Evolutionary conservation across 2,888 invertebrate genomes (phyloP), one percentile per base, ranked within the genome.

Genomic region (Strigamia maritima): DNA sequence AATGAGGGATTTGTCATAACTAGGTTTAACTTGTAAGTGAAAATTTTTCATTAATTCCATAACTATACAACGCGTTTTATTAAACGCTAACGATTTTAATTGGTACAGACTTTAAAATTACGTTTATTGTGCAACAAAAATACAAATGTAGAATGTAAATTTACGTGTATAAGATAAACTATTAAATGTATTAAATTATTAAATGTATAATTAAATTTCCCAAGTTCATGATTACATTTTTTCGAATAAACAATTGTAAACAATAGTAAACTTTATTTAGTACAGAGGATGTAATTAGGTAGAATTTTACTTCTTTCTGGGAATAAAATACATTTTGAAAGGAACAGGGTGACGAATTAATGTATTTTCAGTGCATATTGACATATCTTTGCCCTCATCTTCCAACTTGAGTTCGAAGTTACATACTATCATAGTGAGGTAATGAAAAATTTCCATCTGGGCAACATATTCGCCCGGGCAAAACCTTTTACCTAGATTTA

Each of bases 401-500:
- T 40, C 40, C 6, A 38, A 22, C 19, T 24, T 49, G 44, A 77
- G 19, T 19, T 22, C 22, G 22, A 77, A 77, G 22, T 77, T 77
- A 14, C 4, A 22, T 4, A 77, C n/a, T 3, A 77, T 24, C 14
- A 12, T 16, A 2, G 24, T 40, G 28, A 77, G 19, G 22, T 77
- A 44, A 16, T 28, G 14, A 28, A 77, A 77, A 19, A 77, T 40
- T 24, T 77, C 77, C 24, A 77, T 40, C 8, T 49, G 40, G 10
- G 77, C 77, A 19, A 77, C 22, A 16, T 35, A 49, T 77, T 77
- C 77, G n/a, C 77, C 77, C 4, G 77, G 77, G 22, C 77, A 77
- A 19, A 19, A 40, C 10, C 77, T 35, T 44, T 77, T 77, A 10
- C 77, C 77, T 77, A 22, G n/a, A 40, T 16, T 10, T n/a, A 77